phyloP scores from a whole-genome alignment of 2,113 vertebrate species.

The Chitala chitala region DNA sequence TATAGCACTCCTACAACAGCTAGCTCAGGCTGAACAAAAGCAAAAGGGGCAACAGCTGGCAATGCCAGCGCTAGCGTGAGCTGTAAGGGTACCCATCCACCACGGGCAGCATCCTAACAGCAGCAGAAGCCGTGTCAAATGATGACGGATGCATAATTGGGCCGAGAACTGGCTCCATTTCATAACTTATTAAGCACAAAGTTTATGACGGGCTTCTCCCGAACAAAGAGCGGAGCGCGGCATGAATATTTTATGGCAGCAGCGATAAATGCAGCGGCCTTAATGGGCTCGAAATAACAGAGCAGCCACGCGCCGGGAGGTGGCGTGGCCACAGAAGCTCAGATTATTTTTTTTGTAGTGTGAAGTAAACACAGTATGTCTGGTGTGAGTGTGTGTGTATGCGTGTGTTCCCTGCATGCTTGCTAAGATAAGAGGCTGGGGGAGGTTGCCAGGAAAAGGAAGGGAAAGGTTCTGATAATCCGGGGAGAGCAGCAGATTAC shows the following conservation, averaged over 20 bases:
- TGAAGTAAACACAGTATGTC: background rate
- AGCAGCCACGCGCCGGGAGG: background rate
- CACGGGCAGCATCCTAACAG: background rate
- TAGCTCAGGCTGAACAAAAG: too few species aligned
- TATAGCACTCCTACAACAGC: too few species aligned
- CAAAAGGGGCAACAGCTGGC: too few species aligned
- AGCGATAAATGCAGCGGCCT: background rate
- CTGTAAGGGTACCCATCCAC: too few species aligned
- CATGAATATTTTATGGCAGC: background rate
- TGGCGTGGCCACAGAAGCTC: background rate
- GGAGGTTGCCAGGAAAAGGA: too few species aligned
- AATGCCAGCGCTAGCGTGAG: too few species aligned
- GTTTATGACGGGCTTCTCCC: background rate
- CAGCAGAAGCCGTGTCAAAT: background rate
- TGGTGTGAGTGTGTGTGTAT: background rate
- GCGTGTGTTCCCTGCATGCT: background rate
- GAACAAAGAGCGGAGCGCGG: background rate
- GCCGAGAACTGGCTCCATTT: background rate
- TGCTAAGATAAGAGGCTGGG: background rate
- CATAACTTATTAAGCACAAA: constrained; percentile 14
- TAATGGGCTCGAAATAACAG: background rate
- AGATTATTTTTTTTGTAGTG: too few species aligned
- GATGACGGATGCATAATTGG: background rate
- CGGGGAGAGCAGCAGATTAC: background rate
- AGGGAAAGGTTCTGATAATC: background rate